These are phyloP conservation scores for Orchestia grillus DNA, from an alignment of 1,140 invertebrate species.

Conservation along the genomic window DNA sequence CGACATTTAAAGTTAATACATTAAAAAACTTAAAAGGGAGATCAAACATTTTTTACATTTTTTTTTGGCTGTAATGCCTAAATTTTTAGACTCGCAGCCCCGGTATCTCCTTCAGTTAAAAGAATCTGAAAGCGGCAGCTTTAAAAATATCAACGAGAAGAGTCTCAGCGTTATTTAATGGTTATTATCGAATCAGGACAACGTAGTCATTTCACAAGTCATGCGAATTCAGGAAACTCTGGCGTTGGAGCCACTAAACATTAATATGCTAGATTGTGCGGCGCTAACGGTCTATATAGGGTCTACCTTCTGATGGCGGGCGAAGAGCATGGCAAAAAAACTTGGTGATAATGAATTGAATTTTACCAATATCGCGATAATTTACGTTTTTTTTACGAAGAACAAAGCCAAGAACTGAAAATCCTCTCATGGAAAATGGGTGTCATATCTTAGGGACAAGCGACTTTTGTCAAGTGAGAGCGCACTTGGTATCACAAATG, in stretches of 20 bases:
- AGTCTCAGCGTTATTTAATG: neutral
- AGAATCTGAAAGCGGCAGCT: neutral
- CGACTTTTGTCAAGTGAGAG: neutral
- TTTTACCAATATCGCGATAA: no score
- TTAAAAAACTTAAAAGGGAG: no score
- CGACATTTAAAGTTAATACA: no score
- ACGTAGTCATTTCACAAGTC: neutral
- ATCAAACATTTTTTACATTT: neutral
- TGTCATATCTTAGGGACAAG: neutral
- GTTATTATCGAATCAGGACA: neutral
- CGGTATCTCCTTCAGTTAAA: neutral
- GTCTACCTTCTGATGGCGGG: no score
- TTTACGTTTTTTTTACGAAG: no score
- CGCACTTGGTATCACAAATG: neutral
- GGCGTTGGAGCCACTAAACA: neutral
- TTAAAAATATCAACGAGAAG: neutral
- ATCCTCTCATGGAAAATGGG: neutral
- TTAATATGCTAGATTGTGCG: neutral
- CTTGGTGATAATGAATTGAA: no score
- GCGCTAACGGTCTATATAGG: no score
- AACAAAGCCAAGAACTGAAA: neutral
- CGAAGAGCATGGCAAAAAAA: no score
- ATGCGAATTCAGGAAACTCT: neutral
- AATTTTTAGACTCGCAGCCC: neutral
- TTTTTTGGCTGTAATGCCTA: neutral